Evolutionary conservation across 2,113 vertebrate genomes (phyloP), one percentile per base, ranked within the genome.

Genomic region (Clarias batrachus): DNA sequence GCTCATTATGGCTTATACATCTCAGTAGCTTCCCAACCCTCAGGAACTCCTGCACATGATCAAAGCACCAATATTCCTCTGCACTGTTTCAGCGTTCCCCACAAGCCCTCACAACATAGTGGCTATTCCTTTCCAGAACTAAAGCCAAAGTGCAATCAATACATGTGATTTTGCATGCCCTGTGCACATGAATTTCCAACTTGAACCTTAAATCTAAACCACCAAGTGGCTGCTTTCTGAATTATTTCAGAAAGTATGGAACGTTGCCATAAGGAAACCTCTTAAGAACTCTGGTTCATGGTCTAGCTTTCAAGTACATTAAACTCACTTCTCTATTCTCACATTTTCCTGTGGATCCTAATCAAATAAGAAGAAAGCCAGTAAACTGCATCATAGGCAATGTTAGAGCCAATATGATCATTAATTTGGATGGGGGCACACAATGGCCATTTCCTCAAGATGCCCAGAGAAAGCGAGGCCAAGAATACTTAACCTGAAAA

Each of bases 31-130:
- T 62, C 68, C 83, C 83, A 62, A 57, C 70, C 70, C 33, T 84
- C 33, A 62, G 83, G 83, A 84, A 41, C 70, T 60, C 56, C 83
- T 84, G 2, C 27, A 73, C 11, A 9, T 74, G 83, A 84, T 84
- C 30, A 84, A 84, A 84, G 70, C 83, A 60, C 56, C 68, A 84
- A 84, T 74, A 74, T 84, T 84, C 56, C 59, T 84, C 83, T 62
- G 70, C 56, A 62, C 70, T 48, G 70, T 33, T 74, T 37, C 30
- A 66, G 60, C 3, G n/a, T 37, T 84, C n/a, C 56, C 3, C 56
- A 74, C 11, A 30, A 41, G 56, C 54, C 30, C n/a, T 6, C 23
- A 60, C 54, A 17, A 1, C n/a, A 74, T 25, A 37, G 1, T 54
- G 19, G 81, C 41, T 11, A 21, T 66, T 70, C 19, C 13, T 30